Percentiles rank a stretch among this genome's conserved stretches.
These are phyloP conservation scores for Notodonta ziczac DNA, from an alignment of 2,888 invertebrate species.

Conservation along the genomic window DNA sequence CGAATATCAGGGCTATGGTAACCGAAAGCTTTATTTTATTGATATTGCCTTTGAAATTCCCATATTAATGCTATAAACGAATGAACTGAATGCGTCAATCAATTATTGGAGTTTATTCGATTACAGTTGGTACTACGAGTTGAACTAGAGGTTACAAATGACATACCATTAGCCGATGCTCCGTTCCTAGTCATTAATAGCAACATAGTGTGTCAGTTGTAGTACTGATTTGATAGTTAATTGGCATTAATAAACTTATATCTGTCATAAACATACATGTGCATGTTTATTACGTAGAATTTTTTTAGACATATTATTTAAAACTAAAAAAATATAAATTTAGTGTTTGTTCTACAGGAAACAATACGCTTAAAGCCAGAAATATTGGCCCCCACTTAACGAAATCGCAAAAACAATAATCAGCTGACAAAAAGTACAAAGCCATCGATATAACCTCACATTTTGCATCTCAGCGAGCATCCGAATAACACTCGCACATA, in stretches of 20 bases:
- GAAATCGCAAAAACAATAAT: slow-evolving; percentile 18
- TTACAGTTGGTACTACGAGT: slow-evolving; percentile 10
- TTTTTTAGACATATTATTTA: too few species aligned
- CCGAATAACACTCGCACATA: slow-evolving; percentile 12
- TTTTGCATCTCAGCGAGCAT: slow-evolving; percentile 14
- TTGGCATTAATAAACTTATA: background rate
- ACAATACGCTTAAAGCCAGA: background rate
- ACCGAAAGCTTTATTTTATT: too few species aligned
- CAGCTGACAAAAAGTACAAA: slow-evolving; percentile 37
- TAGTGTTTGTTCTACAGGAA: too few species aligned
- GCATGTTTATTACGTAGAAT: too few species aligned
- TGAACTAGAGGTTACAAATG: slow-evolving; percentile 24
- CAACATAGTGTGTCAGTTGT: slow-evolving; percentile 2
- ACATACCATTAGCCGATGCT: slow-evolving; percentile 28
- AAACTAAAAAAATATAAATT: too few species aligned
- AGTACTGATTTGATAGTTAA: background rate
- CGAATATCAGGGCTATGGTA: too few species aligned
- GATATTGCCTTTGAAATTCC: too few species aligned
- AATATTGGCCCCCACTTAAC: background rate
- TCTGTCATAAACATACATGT: background rate
- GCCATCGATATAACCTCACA: slow-evolving; percentile 40
- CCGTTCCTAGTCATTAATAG: slow-evolving; percentile 32
- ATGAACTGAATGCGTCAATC: background rate
- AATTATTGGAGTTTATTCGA: background rate
- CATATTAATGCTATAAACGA: background rate